Conservation (phyloP, 2,888 invertebrate species). For the Nomada goodeniana region DNA sequence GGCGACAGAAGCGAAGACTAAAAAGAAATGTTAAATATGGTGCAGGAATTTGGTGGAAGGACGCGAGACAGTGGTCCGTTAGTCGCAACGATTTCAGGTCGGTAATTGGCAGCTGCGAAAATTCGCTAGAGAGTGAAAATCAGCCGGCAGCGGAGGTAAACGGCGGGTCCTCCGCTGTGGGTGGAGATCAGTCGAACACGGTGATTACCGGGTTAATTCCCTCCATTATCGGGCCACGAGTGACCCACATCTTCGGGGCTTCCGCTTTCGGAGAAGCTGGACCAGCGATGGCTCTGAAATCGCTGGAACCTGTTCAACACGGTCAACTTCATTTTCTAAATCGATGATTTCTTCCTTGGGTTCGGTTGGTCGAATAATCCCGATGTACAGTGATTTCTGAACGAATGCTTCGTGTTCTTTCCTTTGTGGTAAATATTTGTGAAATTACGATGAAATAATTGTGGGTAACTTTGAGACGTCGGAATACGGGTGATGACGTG, state of each 20-base stretch:
- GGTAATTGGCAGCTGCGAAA: conserved; percentile 63
- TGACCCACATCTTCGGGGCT: conserved; percentile 66
- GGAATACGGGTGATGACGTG: too few species aligned
- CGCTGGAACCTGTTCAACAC: conserved; percentile 7
- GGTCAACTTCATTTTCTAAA: background rate
- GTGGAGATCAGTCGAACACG: conserved; percentile 51
- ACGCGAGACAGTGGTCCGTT: conserved; percentile 46
- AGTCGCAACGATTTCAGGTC: conserved; percentile 27
- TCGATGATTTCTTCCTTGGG: too few species aligned
- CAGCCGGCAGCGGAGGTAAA: conserved; percentile 51
- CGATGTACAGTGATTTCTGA: too few species aligned
- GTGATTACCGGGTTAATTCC: conserved; percentile 67
- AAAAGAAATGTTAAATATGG: background rate
- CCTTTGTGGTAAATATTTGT: too few species aligned
- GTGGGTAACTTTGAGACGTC: too few species aligned
- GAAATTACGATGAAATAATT: too few species aligned
- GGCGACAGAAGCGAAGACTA: background rate
- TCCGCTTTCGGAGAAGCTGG: conserved; percentile 55
- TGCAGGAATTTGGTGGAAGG: background rate
- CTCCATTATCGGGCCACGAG: conserved; percentile 60
- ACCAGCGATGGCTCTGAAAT: conserved; percentile 39
- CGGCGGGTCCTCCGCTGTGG: conserved; percentile 47
- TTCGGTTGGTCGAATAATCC: too few species aligned
- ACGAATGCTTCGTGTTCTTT: too few species aligned
- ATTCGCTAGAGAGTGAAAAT: conserved; percentile 67